A percentile compares a stretch with the other conserved stretches of the same genome.
These are phyloP conservation scores for Amphiprion percula DNA, from an alignment of 2,113 vertebrate species.

Conservation along the genomic window DNA sequence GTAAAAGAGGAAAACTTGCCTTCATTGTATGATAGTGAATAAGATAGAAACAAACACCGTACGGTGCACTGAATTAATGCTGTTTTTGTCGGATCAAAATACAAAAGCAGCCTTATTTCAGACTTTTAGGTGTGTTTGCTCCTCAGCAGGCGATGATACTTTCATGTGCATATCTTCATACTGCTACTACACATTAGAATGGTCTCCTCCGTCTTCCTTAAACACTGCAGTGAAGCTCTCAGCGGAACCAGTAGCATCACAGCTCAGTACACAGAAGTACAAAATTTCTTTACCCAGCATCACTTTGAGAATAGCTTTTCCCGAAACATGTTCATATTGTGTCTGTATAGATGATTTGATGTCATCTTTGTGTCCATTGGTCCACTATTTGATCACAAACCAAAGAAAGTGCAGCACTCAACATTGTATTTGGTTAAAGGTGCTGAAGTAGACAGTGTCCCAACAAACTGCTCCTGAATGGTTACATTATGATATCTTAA, in stretches of 20 bases:
- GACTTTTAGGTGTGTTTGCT: no score
- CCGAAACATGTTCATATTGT: neutral
- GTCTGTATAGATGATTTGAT: neutral
- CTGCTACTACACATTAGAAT: neutral
- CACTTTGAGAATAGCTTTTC: no score
- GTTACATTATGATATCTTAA: neutral
- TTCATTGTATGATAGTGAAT: no score
- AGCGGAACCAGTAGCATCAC: conserved; percentile 8
- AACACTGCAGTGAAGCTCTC: neutral
- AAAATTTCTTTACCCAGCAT: no score
- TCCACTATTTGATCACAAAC: conserved; percentile 48
- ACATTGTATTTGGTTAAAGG: conserved; percentile 27
- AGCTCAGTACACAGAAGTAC: neutral
- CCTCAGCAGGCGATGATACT: no score
- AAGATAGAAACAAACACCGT: neutral
- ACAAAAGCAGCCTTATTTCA: conserved; percentile 3
- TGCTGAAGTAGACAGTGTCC: neutral
- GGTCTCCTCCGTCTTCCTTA: conserved; percentile 20
- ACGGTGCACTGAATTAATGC: neutral
- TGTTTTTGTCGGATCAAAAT: neutral
- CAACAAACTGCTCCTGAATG: neutral
- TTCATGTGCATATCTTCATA: neutral
- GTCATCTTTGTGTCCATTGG: neutral
- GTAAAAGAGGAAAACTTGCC: no score
- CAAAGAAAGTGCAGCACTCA: conserved; percentile 62